A percentile compares a stretch with the other conserved stretches of the same genome.
Evolutionary conservation across 2,113 vertebrate genomes (phyloP).

Genomic region (Oenanthe melanoleuca): DNA sequence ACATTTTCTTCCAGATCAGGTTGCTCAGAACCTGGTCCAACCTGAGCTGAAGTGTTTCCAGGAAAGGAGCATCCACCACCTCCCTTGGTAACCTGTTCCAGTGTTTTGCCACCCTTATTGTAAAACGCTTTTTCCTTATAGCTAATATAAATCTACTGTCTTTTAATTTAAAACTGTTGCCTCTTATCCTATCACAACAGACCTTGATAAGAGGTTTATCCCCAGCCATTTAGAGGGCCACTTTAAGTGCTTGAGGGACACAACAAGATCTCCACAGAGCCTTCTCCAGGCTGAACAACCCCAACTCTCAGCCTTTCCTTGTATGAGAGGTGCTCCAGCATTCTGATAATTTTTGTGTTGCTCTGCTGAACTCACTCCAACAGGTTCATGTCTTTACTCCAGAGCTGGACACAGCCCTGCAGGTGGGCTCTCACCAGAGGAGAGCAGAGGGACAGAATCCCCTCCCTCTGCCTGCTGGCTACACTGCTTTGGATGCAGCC

Average conservation of each 20-base stretch:
- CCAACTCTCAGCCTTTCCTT: not conserved
- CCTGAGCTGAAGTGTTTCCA: not conserved
- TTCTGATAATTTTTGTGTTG: not conserved
- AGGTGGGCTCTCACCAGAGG: not conserved
- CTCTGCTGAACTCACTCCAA: not conserved
- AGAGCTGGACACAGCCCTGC: not conserved
- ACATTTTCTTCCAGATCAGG: not conserved
- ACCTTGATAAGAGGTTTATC: not conserved
- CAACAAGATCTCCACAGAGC: not conserved
- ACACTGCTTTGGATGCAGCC: not conserved
- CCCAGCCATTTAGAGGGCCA: not conserved
- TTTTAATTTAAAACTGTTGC: not conserved
- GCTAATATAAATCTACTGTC: not conserved
- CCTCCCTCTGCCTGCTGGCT: not conserved
- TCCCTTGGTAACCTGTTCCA: not conserved
- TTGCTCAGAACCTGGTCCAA: not conserved
- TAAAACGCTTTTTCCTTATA: not conserved
- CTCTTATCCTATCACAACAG: not conserved
- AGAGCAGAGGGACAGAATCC: not conserved
- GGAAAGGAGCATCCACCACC: not conserved
- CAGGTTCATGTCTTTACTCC: not conserved
- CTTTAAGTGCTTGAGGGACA: not conserved
- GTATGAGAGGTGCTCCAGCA: not conserved
- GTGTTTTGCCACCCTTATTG: not conserved
- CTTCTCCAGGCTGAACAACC: not conserved